phyloP scores from a whole-genome alignment of 1,140 invertebrate species.

The Eulimnadia texana region DNA sequence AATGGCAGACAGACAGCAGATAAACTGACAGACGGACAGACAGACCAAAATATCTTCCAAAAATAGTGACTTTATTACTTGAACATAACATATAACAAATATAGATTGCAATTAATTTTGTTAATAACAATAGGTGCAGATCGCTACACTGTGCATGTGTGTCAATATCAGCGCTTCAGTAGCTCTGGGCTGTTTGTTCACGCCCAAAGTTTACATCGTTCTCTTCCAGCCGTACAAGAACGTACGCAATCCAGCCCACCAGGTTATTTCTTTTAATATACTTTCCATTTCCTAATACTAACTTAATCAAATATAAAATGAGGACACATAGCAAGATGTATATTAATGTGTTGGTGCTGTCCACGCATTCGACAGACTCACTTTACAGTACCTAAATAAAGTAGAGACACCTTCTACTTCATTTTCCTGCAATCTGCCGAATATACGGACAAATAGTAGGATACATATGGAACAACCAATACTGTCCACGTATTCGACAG shows the following conservation, averaged over 20 bases:
- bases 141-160: slow-evolving; percentile 61
- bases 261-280: neutral
- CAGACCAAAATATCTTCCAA: no score
- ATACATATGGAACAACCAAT: no score
- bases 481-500: no score
- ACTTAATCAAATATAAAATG: neutral
- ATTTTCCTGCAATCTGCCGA: no score
- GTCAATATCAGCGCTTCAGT: slow-evolving; percentile 62
- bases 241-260: slow-evolving; percentile 34
- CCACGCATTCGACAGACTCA: neutral
- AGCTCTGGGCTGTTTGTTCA: slow-evolving; percentile 57
- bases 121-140: slow-evolving; percentile 66
- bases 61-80: no score
- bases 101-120: no score
- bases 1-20: no score
- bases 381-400: no score
- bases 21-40: no score
- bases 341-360: neutral
- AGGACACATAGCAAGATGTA: neutral
- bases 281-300: neutral
- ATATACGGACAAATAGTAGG: no score
- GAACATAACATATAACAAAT: no score
- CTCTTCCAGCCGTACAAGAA: slow-evolving; percentile 64
- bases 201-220: slow-evolving; percentile 60
- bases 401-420: no score